Conservation (phyloP, 2,888 invertebrate genomes). For the Crocallis elinguaria region DNA sequence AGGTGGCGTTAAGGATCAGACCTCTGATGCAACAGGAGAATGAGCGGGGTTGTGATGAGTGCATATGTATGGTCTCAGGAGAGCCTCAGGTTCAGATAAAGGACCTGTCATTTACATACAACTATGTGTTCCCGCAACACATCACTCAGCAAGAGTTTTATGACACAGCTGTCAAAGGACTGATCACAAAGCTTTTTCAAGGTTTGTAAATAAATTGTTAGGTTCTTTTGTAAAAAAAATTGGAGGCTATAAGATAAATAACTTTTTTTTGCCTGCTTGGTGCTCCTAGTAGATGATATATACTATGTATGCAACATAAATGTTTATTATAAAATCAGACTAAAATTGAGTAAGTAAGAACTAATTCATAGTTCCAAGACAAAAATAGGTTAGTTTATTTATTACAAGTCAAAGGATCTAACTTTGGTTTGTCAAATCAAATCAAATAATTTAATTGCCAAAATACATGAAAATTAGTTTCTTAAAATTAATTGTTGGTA, state of each 20-base stretch:
- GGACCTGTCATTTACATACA: slow-evolving; percentile 92
- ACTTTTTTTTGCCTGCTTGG: neutral
- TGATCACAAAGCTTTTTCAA: slow-evolving; percentile 91
- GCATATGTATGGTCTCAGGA: slow-evolving; percentile 87
- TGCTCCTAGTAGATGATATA: too few species aligned
- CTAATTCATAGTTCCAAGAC: too few species aligned
- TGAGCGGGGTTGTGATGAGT: slow-evolving; percentile 89
- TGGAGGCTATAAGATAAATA: neutral
- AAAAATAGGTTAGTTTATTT: too few species aligned
- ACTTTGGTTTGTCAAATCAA: too few species aligned
- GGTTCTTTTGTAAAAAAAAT: neutral
- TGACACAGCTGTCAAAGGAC: slow-evolving; percentile 87
- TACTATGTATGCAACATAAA: too few species aligned
- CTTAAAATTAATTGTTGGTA: too few species aligned
- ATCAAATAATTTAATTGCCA: too few species aligned
- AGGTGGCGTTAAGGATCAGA: slow-evolving; percentile 93
- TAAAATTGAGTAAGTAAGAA: too few species aligned
- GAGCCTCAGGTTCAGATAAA: slow-evolving; percentile 89
- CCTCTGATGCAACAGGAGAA: slow-evolving; percentile 91
- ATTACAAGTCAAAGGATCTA: too few species aligned
- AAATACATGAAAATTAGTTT: too few species aligned
- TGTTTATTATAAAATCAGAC: too few species aligned
- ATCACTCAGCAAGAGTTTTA: slow-evolving; percentile 90
- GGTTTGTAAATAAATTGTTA: slow-evolving; percentile 75
- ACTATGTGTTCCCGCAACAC: slow-evolving; percentile 91